These are phyloP conservation scores for Alloscopus bannaensis DNA, from an alignment of 2,888 invertebrate species.

Conservation along the genomic window DNA sequence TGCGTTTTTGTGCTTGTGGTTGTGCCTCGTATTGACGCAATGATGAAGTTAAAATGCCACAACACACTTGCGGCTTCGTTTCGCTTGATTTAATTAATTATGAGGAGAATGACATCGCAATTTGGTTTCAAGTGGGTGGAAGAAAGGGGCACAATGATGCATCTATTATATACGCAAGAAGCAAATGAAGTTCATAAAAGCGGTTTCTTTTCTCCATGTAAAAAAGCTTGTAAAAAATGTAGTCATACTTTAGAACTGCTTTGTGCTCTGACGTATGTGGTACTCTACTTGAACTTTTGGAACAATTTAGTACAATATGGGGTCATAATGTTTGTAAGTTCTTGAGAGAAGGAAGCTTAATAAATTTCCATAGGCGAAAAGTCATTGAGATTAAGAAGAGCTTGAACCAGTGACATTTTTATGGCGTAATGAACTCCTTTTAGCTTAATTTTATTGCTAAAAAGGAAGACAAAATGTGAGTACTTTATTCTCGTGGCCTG, in stretches of 20 bases:
- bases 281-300: too few relatives aligned
- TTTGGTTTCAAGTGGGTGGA: constrained; percentile 25
- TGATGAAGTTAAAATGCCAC: constrained; percentile 63
- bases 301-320: too few relatives aligned
- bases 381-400: constrained; percentile 2
- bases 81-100: constrained; percentile 60
- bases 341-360: too few relatives aligned
- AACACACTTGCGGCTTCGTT: constrained; percentile 57
- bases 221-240: neutral
- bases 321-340: too few relatives aligned
- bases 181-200: constrained; percentile 7
- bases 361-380: too few relatives aligned
- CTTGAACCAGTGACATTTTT: constrained; percentile 31
- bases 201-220: neutral
- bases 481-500: neutral
- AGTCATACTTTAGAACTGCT: neutral
- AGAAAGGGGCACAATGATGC: neutral
- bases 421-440: constrained; percentile 32
- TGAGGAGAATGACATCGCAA: constrained; percentile 55
- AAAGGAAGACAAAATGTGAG: constrained; percentile 35
- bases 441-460: constrained; percentile 45
- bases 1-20: constrained; percentile 1
- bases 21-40: neutral
- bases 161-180: neutral
- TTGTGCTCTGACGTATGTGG: too few relatives aligned